Percentiles rank a stretch among this genome's conserved stretches.
phyloP scores from a whole-genome alignment of 2,888 invertebrate species.

The Aphidoletes aphidimyza region DNA sequence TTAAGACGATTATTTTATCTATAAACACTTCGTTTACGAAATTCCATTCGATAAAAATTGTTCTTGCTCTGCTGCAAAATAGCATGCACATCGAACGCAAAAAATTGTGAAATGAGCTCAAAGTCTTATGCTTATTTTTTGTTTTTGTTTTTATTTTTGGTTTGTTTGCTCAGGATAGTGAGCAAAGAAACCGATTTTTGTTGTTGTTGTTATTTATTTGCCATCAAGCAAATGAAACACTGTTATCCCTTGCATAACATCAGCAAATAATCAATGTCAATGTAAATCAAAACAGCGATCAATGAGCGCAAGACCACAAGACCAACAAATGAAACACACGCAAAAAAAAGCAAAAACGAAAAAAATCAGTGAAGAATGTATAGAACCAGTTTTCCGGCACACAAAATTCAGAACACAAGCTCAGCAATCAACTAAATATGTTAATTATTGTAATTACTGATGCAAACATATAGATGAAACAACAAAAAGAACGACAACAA shows the following conservation, averaged over 20 bases:
- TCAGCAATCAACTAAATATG: slow-evolving; percentile 33
- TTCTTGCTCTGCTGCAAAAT: too few relatives aligned
- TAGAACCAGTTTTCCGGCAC: neutral
- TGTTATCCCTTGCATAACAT: neutral
- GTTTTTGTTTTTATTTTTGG: too few relatives aligned
- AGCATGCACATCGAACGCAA: too few relatives aligned
- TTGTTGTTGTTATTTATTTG: too few relatives aligned
- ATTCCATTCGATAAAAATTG: neutral
- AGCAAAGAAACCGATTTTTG: too few relatives aligned
- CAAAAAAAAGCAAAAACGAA: neutral
- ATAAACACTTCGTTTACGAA: neutral
- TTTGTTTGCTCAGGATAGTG: too few relatives aligned
- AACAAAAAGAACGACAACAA: neutral
- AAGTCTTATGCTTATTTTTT: too few relatives aligned
- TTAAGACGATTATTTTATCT: slow-evolving; percentile 46
- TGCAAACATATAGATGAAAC: neutral
- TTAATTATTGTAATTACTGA: slow-evolving; percentile 32
- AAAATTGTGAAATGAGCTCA: too few relatives aligned
- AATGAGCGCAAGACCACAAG: neutral
- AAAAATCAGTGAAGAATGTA: neutral
- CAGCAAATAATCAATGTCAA: too few relatives aligned
- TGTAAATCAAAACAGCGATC: neutral
- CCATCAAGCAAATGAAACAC: neutral
- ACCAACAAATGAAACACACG: neutral
- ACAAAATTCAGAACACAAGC: neutral